Conservation (phyloP, 2,888 invertebrate genomes). For the Branchipolynoe longqiensis region DNA sequence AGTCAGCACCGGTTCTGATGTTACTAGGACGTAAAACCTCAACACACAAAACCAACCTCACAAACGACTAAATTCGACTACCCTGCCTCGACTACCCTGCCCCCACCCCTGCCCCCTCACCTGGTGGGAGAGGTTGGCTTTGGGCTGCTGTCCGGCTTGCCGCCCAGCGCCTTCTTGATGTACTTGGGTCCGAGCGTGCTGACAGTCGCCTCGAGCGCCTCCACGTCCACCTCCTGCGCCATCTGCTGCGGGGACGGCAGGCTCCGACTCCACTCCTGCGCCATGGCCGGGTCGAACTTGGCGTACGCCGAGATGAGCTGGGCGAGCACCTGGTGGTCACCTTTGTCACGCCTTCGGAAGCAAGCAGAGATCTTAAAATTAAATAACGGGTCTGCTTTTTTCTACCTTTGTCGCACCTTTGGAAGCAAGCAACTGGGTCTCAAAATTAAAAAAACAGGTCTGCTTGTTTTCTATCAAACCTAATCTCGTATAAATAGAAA, state of each 20-base stretch:
- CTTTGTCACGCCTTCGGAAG: slow-evolving; percentile 85
- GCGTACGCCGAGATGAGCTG: slow-evolving; percentile 94
- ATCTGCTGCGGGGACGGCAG: slow-evolving; percentile 86
- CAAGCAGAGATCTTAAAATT: too few species aligned
- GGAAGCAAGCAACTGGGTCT: too few species aligned
- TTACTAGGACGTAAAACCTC: too few species aligned
- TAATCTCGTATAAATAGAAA: too few species aligned
- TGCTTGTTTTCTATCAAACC: not conserved
- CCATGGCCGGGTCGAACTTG: slow-evolving; percentile 89
- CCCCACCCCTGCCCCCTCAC: not conserved
- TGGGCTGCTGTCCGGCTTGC: slow-evolving; percentile 72
- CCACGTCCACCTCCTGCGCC: slow-evolving; percentile 87
- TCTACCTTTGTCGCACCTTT: too few species aligned
- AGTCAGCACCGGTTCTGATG: too few species aligned
- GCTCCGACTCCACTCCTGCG: slow-evolving; percentile 87
- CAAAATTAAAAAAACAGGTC: slow-evolving; percentile 1
- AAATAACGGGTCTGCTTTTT: too few species aligned
- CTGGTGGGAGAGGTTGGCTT: slow-evolving; percentile 58
- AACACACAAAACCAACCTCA: too few species aligned
- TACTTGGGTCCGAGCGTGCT: slow-evolving; percentile 93
- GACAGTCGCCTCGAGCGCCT: slow-evolving; percentile 89
- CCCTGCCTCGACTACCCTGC: not conserved
- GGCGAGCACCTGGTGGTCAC: slow-evolving; percentile 90
- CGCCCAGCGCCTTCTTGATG: slow-evolving; percentile 87
- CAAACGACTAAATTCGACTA: too few species aligned